Percentiles rank a stretch among this genome's conserved stretches.
These are phyloP conservation scores for Corythaixoides concolor DNA, from an alignment of 2,113 vertebrate species.

Conservation along the genomic window DNA sequence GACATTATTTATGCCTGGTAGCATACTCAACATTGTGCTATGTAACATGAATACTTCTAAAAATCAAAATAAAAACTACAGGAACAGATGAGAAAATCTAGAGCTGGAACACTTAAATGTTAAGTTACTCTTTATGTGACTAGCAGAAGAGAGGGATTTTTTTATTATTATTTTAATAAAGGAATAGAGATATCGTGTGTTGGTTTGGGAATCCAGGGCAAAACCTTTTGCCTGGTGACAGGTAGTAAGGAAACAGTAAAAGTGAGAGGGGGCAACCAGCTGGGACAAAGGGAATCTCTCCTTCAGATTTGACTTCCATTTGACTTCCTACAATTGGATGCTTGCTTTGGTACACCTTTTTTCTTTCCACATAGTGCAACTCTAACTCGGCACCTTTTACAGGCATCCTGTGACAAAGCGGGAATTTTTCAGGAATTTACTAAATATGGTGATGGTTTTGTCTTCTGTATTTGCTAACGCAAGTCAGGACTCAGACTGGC, in stretches of 20 bases:
- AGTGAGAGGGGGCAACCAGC: neutral
- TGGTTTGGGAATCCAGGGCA: neutral
- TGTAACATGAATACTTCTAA: neutral
- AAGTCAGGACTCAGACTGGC: neutral
- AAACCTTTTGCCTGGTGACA: neutral
- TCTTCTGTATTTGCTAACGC: neutral
- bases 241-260: neutral
- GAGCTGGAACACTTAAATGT: neutral
- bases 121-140: neutral
- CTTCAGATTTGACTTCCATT: neutral
- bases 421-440: neutral
- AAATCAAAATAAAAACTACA: neutral
- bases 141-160: neutral
- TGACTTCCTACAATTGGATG: neutral
- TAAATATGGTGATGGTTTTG: accelerated
- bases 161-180: neutral
- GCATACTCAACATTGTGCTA: neutral
- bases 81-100: neutral
- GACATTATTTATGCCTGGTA: neutral
- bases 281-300: neutral
- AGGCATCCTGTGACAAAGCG: neutral
- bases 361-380: neutral
- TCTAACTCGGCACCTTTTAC: neutral
- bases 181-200: neutral
- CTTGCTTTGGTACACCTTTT: neutral